Base-by-base conservation (phyloP, 2,113 vertebrate species). In the Ophiodon elongatus region DNA sequence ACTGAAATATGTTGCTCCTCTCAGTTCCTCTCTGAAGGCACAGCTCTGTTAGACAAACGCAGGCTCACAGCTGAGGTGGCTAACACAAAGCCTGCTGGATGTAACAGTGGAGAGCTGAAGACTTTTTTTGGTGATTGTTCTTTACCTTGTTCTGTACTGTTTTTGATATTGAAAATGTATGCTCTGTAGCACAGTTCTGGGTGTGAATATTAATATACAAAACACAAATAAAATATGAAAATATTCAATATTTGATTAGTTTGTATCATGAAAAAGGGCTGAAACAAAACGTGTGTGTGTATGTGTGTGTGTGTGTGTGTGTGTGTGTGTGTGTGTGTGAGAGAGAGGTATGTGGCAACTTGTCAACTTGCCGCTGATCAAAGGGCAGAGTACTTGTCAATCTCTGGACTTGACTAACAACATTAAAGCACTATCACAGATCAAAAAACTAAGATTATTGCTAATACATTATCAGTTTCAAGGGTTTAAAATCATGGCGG, bases 341-440 rank as follows among this genome's bases (percentile, higher is more conserved):
- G n/a, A n/a, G n/a, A n/a, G n/a, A n/a, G 47, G 11, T 66, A 67
- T 21, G 73, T 27, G 56, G 66, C 52, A 68, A n/a, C 56, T 82
- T 60, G 62, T 69, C 80, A 63, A 73, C 56, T 63, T 74, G 68
- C 64, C 80, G 68, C 57, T 78, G 75, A 86, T 87, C 31, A 90
- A 43, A 79, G 76, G 60, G 50, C 62, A 69, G 65, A 70, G 47
- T 41, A 21, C 23, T 56, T 67, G 79, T 47, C 82, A 74, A 57
- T 78, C 72, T 72, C 19, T 8, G 11, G 41, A 50, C 33, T 3
- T 65, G 41, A 85, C 63, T n/a, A 35, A 52, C 57, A 56, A 59
- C 75, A 86, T 66, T 69, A 80, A 60, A 15, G 27, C 19, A 17
- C 10, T 4, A 23, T 47, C 37, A 47, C 7, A 83, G 21, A 54